Conservation (phyloP, 1,140 invertebrate species). For the Protaetia brevitarsis region DNA sequence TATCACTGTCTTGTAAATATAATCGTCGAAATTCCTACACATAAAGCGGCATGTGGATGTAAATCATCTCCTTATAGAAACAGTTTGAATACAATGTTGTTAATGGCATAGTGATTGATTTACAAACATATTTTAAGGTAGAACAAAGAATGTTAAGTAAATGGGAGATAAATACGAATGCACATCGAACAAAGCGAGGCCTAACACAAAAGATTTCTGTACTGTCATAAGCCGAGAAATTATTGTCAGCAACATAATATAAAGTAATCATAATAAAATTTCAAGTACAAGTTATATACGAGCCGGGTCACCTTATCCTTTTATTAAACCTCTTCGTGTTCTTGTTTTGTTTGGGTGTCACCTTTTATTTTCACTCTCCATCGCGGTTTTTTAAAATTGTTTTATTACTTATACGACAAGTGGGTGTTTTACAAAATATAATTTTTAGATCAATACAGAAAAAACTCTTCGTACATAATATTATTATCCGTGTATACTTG, state of each 20-base stretch:
- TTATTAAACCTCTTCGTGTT: background rate
- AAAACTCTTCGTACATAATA: too few relatives aligned
- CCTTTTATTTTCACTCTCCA: too few relatives aligned
- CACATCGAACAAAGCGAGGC: background rate
- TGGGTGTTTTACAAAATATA: background rate
- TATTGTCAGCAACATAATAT: conserved; percentile 5
- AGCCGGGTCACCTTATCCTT: background rate
- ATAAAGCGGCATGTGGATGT: too few relatives aligned
- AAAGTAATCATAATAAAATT: conserved; percentile 16
- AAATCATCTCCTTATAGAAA: too few relatives aligned
- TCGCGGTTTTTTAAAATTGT: too few relatives aligned
- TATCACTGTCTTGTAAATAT: too few relatives aligned
- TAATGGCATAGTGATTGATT: conserved; percentile 11
- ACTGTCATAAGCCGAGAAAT: conserved; percentile 10
- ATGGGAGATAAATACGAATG: conserved; percentile 8
- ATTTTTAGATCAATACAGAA: background rate
- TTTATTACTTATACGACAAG: too few relatives aligned
- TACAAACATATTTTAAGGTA: conserved; percentile 3
- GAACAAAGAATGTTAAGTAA: conserved; percentile 10
- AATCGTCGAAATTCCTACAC: too few relatives aligned
- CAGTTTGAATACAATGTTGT: conserved; percentile 1
- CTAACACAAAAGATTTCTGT: background rate
- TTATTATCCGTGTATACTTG: background rate
- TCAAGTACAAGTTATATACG: background rate
- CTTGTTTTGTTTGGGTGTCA: background rate